phyloP scores from a whole-genome alignment of 2,888 invertebrate species.

The Hecatera dysodea region DNA sequence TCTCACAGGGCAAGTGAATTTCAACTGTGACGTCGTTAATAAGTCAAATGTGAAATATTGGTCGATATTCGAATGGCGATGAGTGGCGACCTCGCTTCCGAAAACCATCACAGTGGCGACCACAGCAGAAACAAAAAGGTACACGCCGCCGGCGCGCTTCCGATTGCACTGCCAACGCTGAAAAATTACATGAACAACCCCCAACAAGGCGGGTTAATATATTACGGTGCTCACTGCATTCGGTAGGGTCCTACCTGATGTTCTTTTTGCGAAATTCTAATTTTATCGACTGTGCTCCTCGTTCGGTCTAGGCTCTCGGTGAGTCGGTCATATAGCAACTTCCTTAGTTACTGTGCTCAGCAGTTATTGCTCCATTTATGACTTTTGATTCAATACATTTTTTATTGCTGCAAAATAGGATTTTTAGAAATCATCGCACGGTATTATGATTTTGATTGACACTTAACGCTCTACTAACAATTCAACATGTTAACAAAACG shows the following conservation, averaged over 20 bases:
- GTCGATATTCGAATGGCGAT: slow-evolving; percentile 81
- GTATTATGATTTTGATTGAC: slow-evolving; percentile 50
- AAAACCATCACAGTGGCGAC: slow-evolving; percentile 84
- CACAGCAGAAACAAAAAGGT: slow-evolving; percentile 87
- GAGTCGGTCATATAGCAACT: slow-evolving; percentile 30
- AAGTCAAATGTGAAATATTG: slow-evolving; percentile 85
- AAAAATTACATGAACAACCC: slow-evolving; percentile 86
- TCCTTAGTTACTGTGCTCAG: slow-evolving; percentile 9
- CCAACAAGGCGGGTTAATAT: slow-evolving; percentile 79
- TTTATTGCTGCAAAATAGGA: slow-evolving; percentile 16
- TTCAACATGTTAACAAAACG: slow-evolving; percentile 32
- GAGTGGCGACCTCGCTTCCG: slow-evolving; percentile 87
- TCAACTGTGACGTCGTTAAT: slow-evolving; percentile 78
- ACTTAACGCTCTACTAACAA: slow-evolving; percentile 54
- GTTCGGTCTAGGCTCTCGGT: slow-evolving; percentile 42
- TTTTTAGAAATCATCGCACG: slow-evolving; percentile 46
- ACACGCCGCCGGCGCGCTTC: slow-evolving; percentile 85
- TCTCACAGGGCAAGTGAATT: slow-evolving; percentile 62
- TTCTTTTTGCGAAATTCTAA: slow-evolving; percentile 66
- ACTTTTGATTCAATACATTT: background rate
- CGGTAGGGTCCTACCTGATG: slow-evolving; percentile 52
- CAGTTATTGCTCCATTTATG: slow-evolving; percentile 15
- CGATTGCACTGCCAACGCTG: slow-evolving; percentile 88
- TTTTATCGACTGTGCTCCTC: slow-evolving; percentile 60
- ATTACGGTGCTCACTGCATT: slow-evolving; percentile 74